Base-by-base conservation (phyloP, 2,888 invertebrate species). In the Cryptosula pallasiana region DNA sequence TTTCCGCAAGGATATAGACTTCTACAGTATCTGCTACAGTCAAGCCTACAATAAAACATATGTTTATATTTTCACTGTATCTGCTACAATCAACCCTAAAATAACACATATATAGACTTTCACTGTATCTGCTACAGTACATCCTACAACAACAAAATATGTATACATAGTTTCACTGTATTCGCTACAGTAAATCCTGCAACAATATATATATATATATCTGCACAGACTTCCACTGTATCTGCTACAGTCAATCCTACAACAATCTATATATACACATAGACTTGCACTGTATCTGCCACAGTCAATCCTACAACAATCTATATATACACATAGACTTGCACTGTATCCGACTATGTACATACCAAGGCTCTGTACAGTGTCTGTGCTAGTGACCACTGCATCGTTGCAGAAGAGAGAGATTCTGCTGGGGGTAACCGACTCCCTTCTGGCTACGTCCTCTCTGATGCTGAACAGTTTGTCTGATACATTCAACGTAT, bases 1-100 rank as follows among this genome's bases (percentile, higher is more conserved):
- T 5, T n/a, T 3, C 63, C 32, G 63, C 27, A 2, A 63, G 32
- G 2, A 63, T 32, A n/a, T 63, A 63, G 32, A 27, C 34, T 32
- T 63, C 63, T 32, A 63, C 9, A 16, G 63, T 63, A 32, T 63
- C 63, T 9, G 63, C 63, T 27, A 63, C 63, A 63, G 63, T 63
- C 13, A 63, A 32, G 5, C 63, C 63, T 63, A 34, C n/a, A n/a
- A 57, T 20, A 5, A 45, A 45, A 45, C n/a, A n/a, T n/a, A n/a
- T n/a, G n/a, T n/a, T n/a, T n/a, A n/a, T n/a, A n/a, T n/a, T n/a
- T n/a, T n/a, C n/a, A n/a, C n/a, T n/a, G n/a, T n/a, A 20, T 45
- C 45, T 45, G 45, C 20, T 45, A 45, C 45, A 20, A 20, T 45
- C 45, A 45, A 45, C 5, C 45, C 20, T 20, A 45, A 45, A 45